Percentiles rank a stretch among this genome's conserved stretches.
Conservation (phyloP, 2,888 invertebrate genomes). For the Mallateleia sp. region DNA sequence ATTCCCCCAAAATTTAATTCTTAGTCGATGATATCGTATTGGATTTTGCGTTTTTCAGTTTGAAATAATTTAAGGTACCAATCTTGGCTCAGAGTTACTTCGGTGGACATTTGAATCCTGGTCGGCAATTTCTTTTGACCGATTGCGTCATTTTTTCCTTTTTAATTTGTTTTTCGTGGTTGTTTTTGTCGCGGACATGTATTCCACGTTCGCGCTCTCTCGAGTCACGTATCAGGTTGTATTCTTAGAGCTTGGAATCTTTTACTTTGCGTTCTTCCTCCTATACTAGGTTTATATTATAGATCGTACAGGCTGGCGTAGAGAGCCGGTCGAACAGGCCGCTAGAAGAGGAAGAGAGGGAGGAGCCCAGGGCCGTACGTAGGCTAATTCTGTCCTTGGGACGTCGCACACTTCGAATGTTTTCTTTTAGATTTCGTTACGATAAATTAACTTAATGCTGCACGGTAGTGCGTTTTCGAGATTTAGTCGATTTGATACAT, state of each 20-base stretch:
- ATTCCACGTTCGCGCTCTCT: constrained; percentile 55
- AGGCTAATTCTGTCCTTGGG: not conserved
- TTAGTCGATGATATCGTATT: no score
- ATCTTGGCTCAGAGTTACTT: no score
- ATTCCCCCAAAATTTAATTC: no score
- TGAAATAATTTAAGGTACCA: no score
- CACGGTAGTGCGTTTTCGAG: no score
- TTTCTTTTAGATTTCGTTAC: no score
- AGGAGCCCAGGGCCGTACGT: constrained; percentile 59
- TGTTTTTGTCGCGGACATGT: constrained; percentile 26
- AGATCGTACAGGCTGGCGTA: constrained; percentile 72
- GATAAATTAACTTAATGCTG: no score
- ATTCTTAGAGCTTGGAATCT: constrained; percentile 72
- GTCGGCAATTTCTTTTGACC: no score
- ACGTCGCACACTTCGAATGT: not conserved
- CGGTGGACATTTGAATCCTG: no score
- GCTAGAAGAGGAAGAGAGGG: constrained; percentile 84
- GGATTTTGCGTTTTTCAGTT: no score
- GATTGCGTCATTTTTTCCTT: no score
- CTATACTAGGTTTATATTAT: constrained; percentile 72
- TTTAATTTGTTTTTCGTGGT: constrained; percentile 18
- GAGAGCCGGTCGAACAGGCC: constrained; percentile 82
- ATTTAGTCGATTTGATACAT: no score
- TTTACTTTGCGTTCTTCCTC: constrained; percentile 70
- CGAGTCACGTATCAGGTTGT: constrained; percentile 68